Evolutionary conservation across 2,888 invertebrate genomes (phyloP), one percentile per base, ranked within the genome.

Genomic region (Noctua comes): DNA sequence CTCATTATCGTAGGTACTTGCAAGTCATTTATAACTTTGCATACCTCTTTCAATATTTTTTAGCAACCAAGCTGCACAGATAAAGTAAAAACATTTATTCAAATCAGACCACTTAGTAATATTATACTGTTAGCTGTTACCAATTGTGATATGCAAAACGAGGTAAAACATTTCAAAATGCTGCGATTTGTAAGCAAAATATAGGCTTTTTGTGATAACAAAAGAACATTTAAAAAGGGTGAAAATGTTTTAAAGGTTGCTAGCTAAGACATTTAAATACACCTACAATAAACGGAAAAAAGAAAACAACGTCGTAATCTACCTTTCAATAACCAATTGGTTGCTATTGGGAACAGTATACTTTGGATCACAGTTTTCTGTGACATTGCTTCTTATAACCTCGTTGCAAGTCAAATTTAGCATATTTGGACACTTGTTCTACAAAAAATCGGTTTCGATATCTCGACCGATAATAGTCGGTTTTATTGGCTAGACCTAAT

Each of bases 401-500:
- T 43, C 51, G 51, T 51, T 3, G 21, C 18, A 51, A 51, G 21
- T 51, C 13, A 48, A 48, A 18, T 48, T 16, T 48, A n/a, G 13
- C 57, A 13, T 27, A 59, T 59, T 54, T 72, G 6, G 24, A 5
- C 6, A 64, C 18, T 31, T 64, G 31, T 64, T 64, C 43, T 7
- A 10, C n/a, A 40, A 10, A 27, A n/a, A n/a, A 68, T 76, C 46
- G 21, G 51, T 54, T 64, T 46, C 36, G n/a, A 68, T 77, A 65
- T 57, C 31, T 68, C 16, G 16, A 78, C 31, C 36, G 68, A 40
- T 36, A 51, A 40, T 36, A 51, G 21, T 59, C 48, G 43, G 57
- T 59, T 83, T 70, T 70, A 80, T 83, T 77, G 48, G 65, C 27
- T 66, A 48, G 57, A 54, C 18, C 69, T 79, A 82, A 82, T 69